Percentiles rank a stretch among this genome's conserved stretches.
Conservation (phyloP, 2,888 invertebrate genomes). For the Caenorhabditis sp. region DNA sequence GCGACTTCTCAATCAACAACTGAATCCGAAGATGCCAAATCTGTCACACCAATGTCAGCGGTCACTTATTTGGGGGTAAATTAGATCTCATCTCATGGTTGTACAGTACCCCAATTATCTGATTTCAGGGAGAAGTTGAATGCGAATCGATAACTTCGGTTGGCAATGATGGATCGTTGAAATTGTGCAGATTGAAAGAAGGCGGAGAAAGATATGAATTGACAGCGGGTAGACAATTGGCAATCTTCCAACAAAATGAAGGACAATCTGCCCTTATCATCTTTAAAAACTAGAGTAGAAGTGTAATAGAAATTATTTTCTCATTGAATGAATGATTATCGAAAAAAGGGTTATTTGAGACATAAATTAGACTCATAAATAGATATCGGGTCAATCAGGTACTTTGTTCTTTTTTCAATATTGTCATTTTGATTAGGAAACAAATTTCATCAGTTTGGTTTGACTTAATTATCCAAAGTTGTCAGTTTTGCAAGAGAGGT, state of each 20-base stretch:
- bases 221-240: constrained; percentile 1
- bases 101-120: background rate
- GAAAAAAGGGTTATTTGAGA: too few relatives aligned
- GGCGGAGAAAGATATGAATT: constrained; percentile 19
- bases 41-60: background rate
- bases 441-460: too few relatives aligned
- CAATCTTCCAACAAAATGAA: constrained; percentile 17
- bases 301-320: too few relatives aligned
- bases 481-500: too few relatives aligned
- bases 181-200: background rate
- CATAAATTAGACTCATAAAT: too few relatives aligned
- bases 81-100: background rate
- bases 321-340: too few relatives aligned
- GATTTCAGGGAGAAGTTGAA: constrained; percentile 1
- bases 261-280: constrained; percentile 30
- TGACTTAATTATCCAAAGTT: too few relatives aligned
- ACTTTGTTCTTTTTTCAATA: too few relatives aligned
- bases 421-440: too few relatives aligned
- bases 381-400: too few relatives aligned
- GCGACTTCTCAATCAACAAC: background rate
- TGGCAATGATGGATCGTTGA: background rate
- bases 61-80: background rate
- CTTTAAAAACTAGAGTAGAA: constrained; percentile 7
- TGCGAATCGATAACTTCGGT: background rate
- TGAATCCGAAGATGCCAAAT: background rate